Evolutionary conservation across 2,113 vertebrate genomes (phyloP).

Genomic region (Sapayoa aenigma): DNA sequence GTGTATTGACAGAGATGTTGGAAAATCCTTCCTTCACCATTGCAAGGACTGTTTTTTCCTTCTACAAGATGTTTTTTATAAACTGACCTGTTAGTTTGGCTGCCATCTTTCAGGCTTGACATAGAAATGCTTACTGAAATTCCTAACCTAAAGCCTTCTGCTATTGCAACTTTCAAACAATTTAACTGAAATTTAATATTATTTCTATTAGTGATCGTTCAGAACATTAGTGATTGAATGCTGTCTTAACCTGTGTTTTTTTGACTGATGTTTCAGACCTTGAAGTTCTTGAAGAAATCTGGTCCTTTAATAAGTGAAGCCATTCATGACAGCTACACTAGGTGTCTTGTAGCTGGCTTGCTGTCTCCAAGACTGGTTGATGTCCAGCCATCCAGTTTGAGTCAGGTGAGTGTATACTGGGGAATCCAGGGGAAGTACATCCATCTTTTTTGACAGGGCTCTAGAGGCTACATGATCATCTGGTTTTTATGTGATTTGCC

Average conservation of each 20-base stretch:
- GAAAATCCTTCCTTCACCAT: background rate
- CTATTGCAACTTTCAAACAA: background rate
- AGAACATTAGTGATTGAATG: background rate
- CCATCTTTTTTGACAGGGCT: background rate
- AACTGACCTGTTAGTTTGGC: background rate
- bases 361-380: slow-evolving; percentile 86
- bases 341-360: slow-evolving; percentile 91
- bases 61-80: background rate
- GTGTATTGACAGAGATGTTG: background rate
- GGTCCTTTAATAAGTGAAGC: slow-evolving; percentile 84
- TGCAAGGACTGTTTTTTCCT: background rate
- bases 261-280: slow-evolving; percentile 77
- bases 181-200: background rate
- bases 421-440: background rate
- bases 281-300: slow-evolving; percentile 90
- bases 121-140: background rate
- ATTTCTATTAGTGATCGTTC: background rate
- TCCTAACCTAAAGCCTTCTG: background rate
- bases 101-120: background rate
- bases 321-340: slow-evolving; percentile 85
- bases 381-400: slow-evolving; percentile 84
- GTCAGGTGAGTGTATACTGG: slow-evolving; percentile 74
- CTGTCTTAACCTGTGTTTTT: background rate
- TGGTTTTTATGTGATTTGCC: background rate
- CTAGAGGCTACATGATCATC: background rate